Evolutionary conservation across 2,113 vertebrate genomes (phyloP), one percentile per base, ranked within the genome.

Genomic region (Gymnorhina tibicen): DNA sequence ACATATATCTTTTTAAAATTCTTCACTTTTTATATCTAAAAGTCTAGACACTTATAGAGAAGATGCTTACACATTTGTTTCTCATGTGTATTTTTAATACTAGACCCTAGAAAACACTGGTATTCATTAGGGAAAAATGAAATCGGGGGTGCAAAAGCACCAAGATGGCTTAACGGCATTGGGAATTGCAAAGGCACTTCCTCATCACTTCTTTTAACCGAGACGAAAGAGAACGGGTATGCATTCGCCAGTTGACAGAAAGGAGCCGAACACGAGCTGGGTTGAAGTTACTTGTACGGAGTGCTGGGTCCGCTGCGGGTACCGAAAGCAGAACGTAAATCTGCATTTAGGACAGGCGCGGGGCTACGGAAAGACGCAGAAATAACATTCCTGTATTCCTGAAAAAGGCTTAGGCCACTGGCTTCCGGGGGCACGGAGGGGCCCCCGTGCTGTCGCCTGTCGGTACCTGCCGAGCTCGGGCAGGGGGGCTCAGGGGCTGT

Each of bases 401-500:
- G 52, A 20, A 8, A 28, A 37, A 10, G 35, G 4, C 44, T 52
- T 6, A 11, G 68, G 77, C 64, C 84, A 10, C 23, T 1, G 8
- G 19, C 37, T 44, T 6, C 37, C 11, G 5, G 33, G 52, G 62
- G 63, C 73, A 37, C 21, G 1, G 80, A 7, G 53, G 4, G 62
- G 78, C 26, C 1, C 44, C 33, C 68, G 23, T 0, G 42, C 50
- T 27, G 67, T 56, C 47, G 46, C 53, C 53, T 8, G 84, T 13
- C 41, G 35, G 37, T 50, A 24, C 84, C 56, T 20, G 84, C 70
- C 16, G 13, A 3, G 41, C 68, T 28, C 32, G 59, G 58, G 39
- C 56, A 17, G 30, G 1, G 32, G 44, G 60, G 37, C 81, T 42
- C 35, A 2, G 1, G 50, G 26, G 18, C 8, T 18, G 11, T 0